These are phyloP conservation scores for Pristionchus pacificus DNA, from an alignment of 1,140 invertebrate genomes.

Conservation along the genomic window DNA sequence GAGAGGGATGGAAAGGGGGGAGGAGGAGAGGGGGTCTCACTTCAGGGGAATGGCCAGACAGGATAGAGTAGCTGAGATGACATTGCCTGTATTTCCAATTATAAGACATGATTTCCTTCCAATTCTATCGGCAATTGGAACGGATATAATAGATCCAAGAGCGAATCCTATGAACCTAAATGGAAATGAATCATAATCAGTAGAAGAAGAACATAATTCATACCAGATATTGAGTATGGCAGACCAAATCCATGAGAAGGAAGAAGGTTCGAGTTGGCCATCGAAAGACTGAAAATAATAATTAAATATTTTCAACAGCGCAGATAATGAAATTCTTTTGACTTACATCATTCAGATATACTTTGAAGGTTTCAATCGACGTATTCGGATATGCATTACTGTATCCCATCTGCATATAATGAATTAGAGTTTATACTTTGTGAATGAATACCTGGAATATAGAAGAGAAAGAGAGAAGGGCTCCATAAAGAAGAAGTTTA, in stretches of 20 bases:
- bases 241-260: conserved; percentile 39
- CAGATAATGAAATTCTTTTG: background rate
- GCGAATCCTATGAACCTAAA: conserved; percentile 36
- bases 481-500: background rate
- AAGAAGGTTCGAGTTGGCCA: conserved; percentile 8
- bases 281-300: conserved; percentile 8
- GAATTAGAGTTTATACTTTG: background rate
- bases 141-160: conserved; percentile 27
- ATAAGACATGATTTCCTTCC: conserved; percentile 40
- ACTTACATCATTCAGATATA: conserved; percentile 30
- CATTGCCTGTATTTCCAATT: conserved; percentile 30
- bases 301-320: conserved; percentile 7
- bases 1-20: too few species aligned
- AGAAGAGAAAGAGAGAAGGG: background rate
- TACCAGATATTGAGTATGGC: conserved; percentile 39
- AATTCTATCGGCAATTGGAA: conserved; percentile 39
- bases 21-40: too few species aligned
- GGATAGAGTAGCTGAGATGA: conserved; percentile 34
- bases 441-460: background rate
- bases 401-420: conserved; percentile 38
- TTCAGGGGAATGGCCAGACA: conserved; percentile 21
- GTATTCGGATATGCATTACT: conserved; percentile 42
- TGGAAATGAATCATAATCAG: background rate
- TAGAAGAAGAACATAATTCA: background rate
- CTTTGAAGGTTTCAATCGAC: conserved; percentile 32